Percentiles rank a stretch among this genome's conserved stretches.
Conservation (phyloP, 2,888 invertebrate species). For the Spicauda simplicius region DNA sequence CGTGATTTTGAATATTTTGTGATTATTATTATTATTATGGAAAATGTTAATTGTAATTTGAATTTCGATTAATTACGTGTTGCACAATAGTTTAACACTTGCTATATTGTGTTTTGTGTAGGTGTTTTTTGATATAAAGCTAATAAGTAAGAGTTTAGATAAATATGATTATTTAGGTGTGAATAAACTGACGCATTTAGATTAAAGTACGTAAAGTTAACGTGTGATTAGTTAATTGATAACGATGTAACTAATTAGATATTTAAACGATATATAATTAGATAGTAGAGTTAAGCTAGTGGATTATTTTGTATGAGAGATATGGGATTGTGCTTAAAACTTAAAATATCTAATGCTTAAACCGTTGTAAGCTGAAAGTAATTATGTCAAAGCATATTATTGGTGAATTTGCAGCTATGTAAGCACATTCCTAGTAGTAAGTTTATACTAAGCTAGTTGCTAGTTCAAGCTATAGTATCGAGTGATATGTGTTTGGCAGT, state of each 20-base stretch:
- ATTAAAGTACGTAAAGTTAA: conserved; percentile 73
- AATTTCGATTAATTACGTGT: conserved; percentile 74
- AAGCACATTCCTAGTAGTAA: conserved; percentile 84
- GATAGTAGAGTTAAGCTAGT: conserved; percentile 70
- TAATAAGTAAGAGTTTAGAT: conserved; percentile 77
- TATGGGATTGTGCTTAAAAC: conserved; percentile 64
- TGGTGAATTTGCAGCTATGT: conserved; percentile 32
- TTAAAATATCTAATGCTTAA: conserved; percentile 17
- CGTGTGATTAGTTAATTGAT: conserved; percentile 66
- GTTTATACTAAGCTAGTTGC: conserved; percentile 77
- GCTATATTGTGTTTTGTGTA: conserved; percentile 77
- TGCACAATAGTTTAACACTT: conserved; percentile 79
- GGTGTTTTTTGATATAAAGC: conserved; percentile 71
- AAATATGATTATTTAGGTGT: conserved; percentile 73
- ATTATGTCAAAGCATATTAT: conserved; percentile 14
- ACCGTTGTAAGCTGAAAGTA: neutral
- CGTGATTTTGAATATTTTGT: conserved; percentile 73
- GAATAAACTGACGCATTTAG: conserved; percentile 79
- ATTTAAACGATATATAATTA: conserved; percentile 64
- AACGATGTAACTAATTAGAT: conserved; percentile 69
- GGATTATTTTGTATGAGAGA: conserved; percentile 48
- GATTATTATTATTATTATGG: conserved; percentile 59
- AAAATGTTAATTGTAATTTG: conserved; percentile 76
- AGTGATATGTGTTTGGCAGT: conserved; percentile 89
- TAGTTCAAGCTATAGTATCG: conserved; percentile 83